These are phyloP conservation scores for Callionymus lyra DNA, from an alignment of 2,113 vertebrate species.

Conservation along the genomic window DNA sequence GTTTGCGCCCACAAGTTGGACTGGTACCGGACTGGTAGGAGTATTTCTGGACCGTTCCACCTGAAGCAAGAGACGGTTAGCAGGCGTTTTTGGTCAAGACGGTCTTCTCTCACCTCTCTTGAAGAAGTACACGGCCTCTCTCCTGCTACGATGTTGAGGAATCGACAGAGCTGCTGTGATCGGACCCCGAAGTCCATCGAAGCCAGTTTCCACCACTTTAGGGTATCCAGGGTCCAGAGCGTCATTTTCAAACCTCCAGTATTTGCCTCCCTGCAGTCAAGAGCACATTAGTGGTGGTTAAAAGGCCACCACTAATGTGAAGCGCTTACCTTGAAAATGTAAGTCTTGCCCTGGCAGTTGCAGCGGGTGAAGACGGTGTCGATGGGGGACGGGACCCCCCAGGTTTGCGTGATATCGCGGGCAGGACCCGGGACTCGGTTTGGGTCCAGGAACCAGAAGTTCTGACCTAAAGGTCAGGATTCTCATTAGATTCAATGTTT, in stretches of 20 bases:
- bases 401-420: constrained; percentile 73
- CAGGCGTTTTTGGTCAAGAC: background rate
- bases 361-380: constrained; percentile 89
- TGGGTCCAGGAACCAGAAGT: constrained; percentile 81
- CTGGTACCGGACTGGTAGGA: constrained; percentile 72
- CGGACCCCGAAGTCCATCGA: constrained; percentile 76
- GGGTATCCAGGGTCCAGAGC: constrained; percentile 78
- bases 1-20: constrained; percentile 60
- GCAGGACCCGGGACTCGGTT: constrained; percentile 61
- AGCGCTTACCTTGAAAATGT: constrained; percentile 86
- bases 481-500: background rate
- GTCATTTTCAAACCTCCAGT: constrained; percentile 89
- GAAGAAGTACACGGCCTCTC: constrained; percentile 89
- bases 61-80: constrained; percentile 45
- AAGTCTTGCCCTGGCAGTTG: constrained; percentile 90
- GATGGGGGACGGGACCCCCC: constrained; percentile 91
- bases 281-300: background rate
- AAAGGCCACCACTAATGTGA: background rate
- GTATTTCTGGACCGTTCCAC: constrained; percentile 82
- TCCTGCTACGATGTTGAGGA: constrained; percentile 69
- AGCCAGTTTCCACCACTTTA: constrained; percentile 71
- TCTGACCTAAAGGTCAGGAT: constrained; percentile 70
- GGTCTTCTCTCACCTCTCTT: constrained; percentile 72
- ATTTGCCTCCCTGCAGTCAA: constrained; percentile 68
- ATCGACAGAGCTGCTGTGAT: constrained; percentile 82